Evolutionary conservation across 2,888 invertebrate genomes (phyloP), one percentile per base, ranked within the genome.

Genomic region (Quadriops clusia): DNA sequence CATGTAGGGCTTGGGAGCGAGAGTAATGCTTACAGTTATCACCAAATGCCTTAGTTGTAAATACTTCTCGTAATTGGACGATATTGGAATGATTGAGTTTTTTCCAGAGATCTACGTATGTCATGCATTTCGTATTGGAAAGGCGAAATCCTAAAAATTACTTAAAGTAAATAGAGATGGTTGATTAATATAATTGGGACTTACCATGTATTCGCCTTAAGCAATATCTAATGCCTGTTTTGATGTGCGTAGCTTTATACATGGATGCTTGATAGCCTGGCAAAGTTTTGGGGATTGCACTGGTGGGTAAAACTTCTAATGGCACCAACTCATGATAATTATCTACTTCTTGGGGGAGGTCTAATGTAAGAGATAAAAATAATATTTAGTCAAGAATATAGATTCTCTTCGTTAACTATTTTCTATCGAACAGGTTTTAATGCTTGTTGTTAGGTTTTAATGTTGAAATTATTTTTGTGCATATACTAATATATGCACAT

Each of bases 41-140:
- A 47, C 89, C 89, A 63, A 97, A 98, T 25, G 85, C 84, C 65
- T 91, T 89, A 21, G 95, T 94, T 18, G 87, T 83, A 64, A 95
- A 93, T 45, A 87, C 83, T 58, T 95, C 93, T 52, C 85, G 75
- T 34, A 97, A 66, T 49, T 84, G 83, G 36, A 95, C 87, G 45
- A 97, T 74, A 67, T 95, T 95, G 49, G 94, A 86, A 64, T 97
- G 95, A 53, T 81, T 79, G 33, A 97, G 68, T 61, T 89, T 84
- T 59, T 90, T 91, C 97, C 97, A 97, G 67, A 81, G 73, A 47
- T 95, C 94, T 22, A 94, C 81, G 45, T 81, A 64, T 15, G 77
- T 66, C 67, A 90, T 80, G 56, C 81, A 83, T 53, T 91, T 90
- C 22, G 83, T 77, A 46, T 81, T 81, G 43, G 79, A 77, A 43